Evolutionary conservation across 2,888 invertebrate genomes (phyloP), one percentile per base, ranked within the genome.

Genomic region (Rhodophaea formosa): DNA sequence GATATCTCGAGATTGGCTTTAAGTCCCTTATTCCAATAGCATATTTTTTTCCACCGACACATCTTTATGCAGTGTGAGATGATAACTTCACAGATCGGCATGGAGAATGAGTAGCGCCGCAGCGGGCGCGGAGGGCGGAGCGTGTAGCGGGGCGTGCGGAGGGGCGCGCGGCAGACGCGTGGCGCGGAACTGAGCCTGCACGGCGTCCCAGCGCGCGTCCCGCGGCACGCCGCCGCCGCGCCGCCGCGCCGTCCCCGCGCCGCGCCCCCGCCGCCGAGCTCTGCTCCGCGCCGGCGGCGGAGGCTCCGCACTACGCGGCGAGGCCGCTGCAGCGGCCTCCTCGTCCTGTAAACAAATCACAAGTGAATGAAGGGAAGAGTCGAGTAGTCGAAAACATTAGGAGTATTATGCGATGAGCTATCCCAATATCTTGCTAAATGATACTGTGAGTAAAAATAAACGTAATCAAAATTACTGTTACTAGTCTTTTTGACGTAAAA

Each of bases 21-120:
- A 23, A 23, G 23, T 23, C 23, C 23, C 23, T 3, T 23, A 23
- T 23, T 23, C 23, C 23, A 23, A 23, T 23, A 23, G 23, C 5
- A 23, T 23, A 23, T 23, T 23, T 23, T n/a, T 23, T 5, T 2
- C 23, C 2, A 23, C 23, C 23, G 23, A 23, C 23, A 23, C 23
- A 23, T 23, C 23, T 3, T n/a, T 23, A 23, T 23, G 23, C 17
- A 46, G 12, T 1, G 10, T 17, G 12, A 16, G 16, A 8, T 10
- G 5, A 10, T 7, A 15, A 14, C 44, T 44, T 16, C 7, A 83
- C 15, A 86, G 74, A 60, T 84, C 83, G 35, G 82, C 68, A 71
- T 75, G 86, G 69, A 87, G 76, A 63, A 87, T 79, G 69, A 88
- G 84, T 64, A 88, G 74, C 64, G 87, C 75, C 65, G 82, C 72